Base-by-base conservation (phyloP, 1,140 invertebrate genomes). In the Drosophila arizonae region DNA sequence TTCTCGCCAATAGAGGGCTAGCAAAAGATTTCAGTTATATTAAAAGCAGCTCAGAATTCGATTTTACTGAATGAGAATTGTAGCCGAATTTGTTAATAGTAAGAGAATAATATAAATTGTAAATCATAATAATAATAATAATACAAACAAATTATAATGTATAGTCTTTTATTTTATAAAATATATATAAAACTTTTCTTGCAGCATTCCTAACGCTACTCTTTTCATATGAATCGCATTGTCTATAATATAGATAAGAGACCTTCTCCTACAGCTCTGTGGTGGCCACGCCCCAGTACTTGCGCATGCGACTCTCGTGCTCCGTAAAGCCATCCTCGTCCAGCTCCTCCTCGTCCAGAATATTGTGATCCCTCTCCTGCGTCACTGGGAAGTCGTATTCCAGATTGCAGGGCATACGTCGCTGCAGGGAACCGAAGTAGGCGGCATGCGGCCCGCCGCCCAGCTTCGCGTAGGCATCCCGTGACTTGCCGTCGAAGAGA, bases 251-350 rank as follows among this genome's bases (percentile, higher is more conserved):
- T 51, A 46, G n/a, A 1, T 15, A 15, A 6, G 15, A 55, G 1
- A 56, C 50, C 26, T 8, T 24, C 13, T 11, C 30, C 57, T 79
- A 87, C 3, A 96, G 90, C 92, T 97, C 96, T 1, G 96, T 97
- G 1, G 96, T 96, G 6, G 96, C 95, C 45, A 97, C 96, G 46
- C 96, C 96, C 96, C 96, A 97, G 92, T 97, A 97, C 76, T 96
- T 96, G 73, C 96, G 95, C 96, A 97, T 97, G 55, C 96, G 93
- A 51, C 94, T 94, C 86, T 96, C 95, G 57, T 96, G 94, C 79
- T 96, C 90, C 43, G 65, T 68, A 13, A 72, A 87, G 4, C 76
- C 82, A 48, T 90, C 89, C 39, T 89, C 89, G 30, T 91, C 89
- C 6, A 75, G n/a, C 1, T 89, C 95, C 75, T 96, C 91, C 0